Evolutionary conservation across 1,140 invertebrate species (phyloP), one percentile per base, ranked within the genome.

Genomic region (Ptiloglossa arizonensis): DNA sequence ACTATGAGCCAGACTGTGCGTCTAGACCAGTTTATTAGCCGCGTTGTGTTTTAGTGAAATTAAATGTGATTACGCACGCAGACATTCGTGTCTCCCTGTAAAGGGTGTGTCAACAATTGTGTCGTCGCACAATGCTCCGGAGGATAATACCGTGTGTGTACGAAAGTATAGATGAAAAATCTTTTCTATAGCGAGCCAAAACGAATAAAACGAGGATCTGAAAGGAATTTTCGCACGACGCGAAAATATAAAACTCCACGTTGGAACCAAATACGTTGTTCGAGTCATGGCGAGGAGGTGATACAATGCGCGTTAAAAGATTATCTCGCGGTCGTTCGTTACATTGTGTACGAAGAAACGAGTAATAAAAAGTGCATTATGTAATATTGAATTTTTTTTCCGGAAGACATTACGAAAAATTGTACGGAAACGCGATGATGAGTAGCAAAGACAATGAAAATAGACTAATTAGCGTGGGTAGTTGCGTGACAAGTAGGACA

Each of bases 381-480:
- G 41, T 41, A 41, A 41, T 41, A 41, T 41, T 5, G 9, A 9
- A 41, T 41, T 13, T 11, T 41, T 41, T n/a, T 41, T 13, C 11
- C 41, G 41, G 41, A 41, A 41, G 41, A 41, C 0, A 2, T 41
- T 41, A 41, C 11, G 9, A 6, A 73, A 74, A 80, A 52, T 57
- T 72, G 54, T 38, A 56, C 81, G 27, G 38, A 35, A 66, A 59
- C n/a, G 8, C 29, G 46, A 69, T 17, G 60, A 64, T 54, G 63
- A 72, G 62, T 50, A 67, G 57, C 66, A 63, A 57, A 52, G 48
- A 64, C 70, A 68, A 87, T 87, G 80, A 88, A 87, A 89, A 87
- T 82, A 72, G 74, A 83, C 66, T 84, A 87, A 89, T 91, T 88
- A 92, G 85, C 90, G 94, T 81, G 93, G 92, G 57, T 76, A 86